Evolutionary conservation across 1,140 invertebrate species (phyloP), one percentile per base, ranked within the genome.

Genomic region (Solen grandis): DNA sequence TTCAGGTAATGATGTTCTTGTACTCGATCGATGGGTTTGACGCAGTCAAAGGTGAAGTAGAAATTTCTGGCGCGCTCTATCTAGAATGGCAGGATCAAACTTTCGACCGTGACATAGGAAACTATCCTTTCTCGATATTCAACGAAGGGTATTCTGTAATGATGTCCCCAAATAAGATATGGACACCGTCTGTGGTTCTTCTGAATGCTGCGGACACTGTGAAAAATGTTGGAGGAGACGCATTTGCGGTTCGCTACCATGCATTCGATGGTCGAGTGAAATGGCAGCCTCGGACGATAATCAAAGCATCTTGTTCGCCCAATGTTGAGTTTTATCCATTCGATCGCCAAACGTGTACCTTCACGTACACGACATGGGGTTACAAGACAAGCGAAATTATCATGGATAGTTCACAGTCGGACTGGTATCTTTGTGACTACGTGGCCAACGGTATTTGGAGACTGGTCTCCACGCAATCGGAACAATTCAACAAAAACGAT

Each of bases 261-360:
- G 46, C 46, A 2, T 57, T 70, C 14, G 60, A 63, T 41, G 66
- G 66, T 13, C 5, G 60, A 2, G 35, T 72, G 25, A 63, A 57
- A 22, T 80, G 68, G 68, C 38, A 72, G 3, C 46, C 65, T 16
- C 63, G 57, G 31, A 31, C 62, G 10, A 63, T 72, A 0, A 73
- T 80, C 65, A 63, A 70, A 41, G 77, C 57, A n/a, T n/a, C 50
- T 1, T 80, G 77, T 50, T 36, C 54, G 33, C 59, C 69, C 14
- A 66, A 80, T 41, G 69, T 80, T 25, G 46, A 54, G 38, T 63
- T 65, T 65, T 80, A 72, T 22, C 77, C 77, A 33, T 80, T 80
- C 52, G 77, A 80, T 46, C 27, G 29, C 25, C 77, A 80, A 54
- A 52, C 54, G 22, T 80, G 77, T 52, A 31, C 33, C 1, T 41